Evolutionary conservation across 2,888 invertebrate species (phyloP), one percentile per base, ranked within the genome.

Genomic region (Sympetrum striolatum): DNA sequence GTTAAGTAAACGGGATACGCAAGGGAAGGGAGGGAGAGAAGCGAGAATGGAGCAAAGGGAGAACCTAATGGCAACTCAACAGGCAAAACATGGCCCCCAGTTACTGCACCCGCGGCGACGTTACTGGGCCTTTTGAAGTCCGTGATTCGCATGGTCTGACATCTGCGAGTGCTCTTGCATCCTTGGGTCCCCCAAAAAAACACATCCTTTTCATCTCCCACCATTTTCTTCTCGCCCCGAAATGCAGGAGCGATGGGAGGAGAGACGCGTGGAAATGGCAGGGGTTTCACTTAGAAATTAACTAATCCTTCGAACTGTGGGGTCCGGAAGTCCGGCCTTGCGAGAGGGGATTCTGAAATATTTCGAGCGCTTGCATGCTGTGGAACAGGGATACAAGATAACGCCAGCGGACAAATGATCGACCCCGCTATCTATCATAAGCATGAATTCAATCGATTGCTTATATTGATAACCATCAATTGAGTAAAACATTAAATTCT

Each of bases 21-120:
- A 31, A 73, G 73, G 31, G 73, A 31, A 31, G 25, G 25, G 5
- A 14, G 18, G n/a, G 25, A n/a, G 86, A 60, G 60, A 8, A 81
- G 53, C 18, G 53, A n/a, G 14, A 53, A 35, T 22, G 18, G 35
- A 35, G 10, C 1, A 58, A 37, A 14, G 82, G 22, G 82, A 60
- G 58, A 60, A 22, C 44, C 58, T 22, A 37, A 58, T 60, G 53
- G 53, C 39, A 86, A 82, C 82, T 82, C 82, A 82, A 86, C 86
- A 86, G 86, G 86, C 86, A 60, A 64, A 86, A 86, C 35, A 64
- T 25, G 60, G 35, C 35, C 10, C 5, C 37, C 25, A 22, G 60
- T 86, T 60, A 60, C 86, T 86, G n/a, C 37, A 22, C 82, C 82
- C 82, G 82, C 82, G 58, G 82, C 82, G 53, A 35, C 35, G 53